Conservation (phyloP, 2,797 vertebrate genomes). For the Mionectes olivaceus region DNA sequence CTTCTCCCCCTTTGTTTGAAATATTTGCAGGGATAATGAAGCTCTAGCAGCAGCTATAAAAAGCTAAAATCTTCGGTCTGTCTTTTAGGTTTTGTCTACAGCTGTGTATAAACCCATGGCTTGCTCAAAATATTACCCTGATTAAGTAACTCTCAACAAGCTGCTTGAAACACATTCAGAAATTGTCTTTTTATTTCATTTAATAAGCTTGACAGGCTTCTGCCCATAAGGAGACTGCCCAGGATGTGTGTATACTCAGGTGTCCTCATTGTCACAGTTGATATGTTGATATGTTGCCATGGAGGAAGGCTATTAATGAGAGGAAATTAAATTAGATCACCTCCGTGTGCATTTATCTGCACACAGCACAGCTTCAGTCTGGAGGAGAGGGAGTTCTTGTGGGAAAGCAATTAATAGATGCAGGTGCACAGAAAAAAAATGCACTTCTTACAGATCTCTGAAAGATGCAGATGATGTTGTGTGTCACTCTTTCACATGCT, state of each 20-base stretch:
- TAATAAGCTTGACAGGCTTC: conserved; percentile 8
- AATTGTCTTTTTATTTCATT: conserved; percentile 5
- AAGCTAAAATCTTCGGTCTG: not conserved
- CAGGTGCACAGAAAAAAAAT: conserved; percentile 67
- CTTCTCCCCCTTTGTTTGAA: not conserved
- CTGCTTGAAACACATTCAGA: not conserved
- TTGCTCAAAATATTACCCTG: not conserved
- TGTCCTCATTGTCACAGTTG: conserved; percentile 59
- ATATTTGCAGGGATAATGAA: conserved; percentile 6
- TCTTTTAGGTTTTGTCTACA: not conserved
- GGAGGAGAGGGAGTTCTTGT: conserved; percentile 65
- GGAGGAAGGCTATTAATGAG: conserved; percentile 73
- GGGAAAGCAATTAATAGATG: conserved; percentile 72
- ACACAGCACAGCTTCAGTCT: conserved; percentile 46
- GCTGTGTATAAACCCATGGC: not conserved
- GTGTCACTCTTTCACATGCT: conserved; percentile 28
- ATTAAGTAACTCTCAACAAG: not conserved
- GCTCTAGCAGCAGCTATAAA: not conserved
- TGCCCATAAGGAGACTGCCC: not conserved
- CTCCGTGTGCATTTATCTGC: conserved; percentile 60
- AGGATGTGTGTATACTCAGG: conserved; percentile 32
- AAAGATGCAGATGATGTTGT: conserved; percentile 11
- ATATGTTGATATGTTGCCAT: conserved; percentile 75
- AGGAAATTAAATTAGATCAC: conserved; percentile 75
- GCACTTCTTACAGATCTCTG: conserved; percentile 39